phyloP scores from a whole-genome alignment of 2,113 vertebrate genomes.

The Larimichthys polyactis region DNA sequence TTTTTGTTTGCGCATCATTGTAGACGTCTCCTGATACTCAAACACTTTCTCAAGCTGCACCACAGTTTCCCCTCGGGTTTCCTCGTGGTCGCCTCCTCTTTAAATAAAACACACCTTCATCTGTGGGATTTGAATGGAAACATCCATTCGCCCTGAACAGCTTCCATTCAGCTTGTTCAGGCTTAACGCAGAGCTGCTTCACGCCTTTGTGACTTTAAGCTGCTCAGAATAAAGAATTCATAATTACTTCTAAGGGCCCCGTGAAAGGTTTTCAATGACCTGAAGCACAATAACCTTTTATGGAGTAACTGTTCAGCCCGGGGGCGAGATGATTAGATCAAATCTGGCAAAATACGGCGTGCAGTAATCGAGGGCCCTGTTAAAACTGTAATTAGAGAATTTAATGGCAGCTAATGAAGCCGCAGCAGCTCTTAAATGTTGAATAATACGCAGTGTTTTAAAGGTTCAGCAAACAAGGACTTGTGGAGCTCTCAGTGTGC shows the following conservation, averaged over 20 bases:
- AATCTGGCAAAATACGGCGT: slow-evolving; percentile 35
- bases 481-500: slow-evolving; percentile 1
- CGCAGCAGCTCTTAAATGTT: slow-evolving; percentile 16
- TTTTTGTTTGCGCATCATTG: too few relatives aligned
- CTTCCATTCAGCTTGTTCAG: slow-evolving; percentile 3
- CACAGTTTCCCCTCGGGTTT: background rate
- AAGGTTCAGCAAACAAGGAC: slow-evolving; percentile 30
- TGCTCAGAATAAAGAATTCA: slow-evolving; percentile 39
- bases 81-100: background rate
- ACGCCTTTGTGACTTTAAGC: slow-evolving; percentile 49
- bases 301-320: slow-evolving; percentile 16
- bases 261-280: slow-evolving; percentile 59
- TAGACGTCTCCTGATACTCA: background rate
- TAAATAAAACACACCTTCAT: slow-evolving; percentile 29
- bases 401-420: slow-evolving; percentile 58
- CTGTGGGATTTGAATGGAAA: slow-evolving; percentile 16
- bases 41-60: background rate
- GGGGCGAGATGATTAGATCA: slow-evolving; percentile 43
- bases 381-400: slow-evolving; percentile 47
- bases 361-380: slow-evolving; percentile 30
- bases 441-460: slow-evolving; percentile 37
- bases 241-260: slow-evolving; percentile 51
- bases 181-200: slow-evolving; percentile 4
- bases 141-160: background rate
- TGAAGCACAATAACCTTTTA: slow-evolving; percentile 59